Evolutionary conservation across 2,888 invertebrate genomes (phyloP).

Genomic region (Rhimphoctona megacephalus): DNA sequence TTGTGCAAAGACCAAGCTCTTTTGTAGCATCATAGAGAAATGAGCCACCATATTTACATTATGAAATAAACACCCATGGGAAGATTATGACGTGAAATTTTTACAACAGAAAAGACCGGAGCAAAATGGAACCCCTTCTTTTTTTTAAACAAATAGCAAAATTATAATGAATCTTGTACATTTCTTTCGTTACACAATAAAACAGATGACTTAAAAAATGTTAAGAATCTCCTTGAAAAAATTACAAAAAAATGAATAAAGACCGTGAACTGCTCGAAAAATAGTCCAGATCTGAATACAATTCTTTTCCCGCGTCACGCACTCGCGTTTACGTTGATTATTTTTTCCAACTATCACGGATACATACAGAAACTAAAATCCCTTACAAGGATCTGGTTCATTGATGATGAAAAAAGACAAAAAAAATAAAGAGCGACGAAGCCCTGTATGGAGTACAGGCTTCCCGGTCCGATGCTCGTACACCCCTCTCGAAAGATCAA

Average conservation of each 20-base stretch:
- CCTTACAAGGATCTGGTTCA: constrained; percentile 35
- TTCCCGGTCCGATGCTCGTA: constrained; percentile 50
- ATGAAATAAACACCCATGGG: constrained; percentile 71
- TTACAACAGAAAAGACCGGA: background rate
- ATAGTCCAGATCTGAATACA: background rate
- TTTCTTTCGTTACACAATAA: background rate
- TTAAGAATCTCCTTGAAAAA: background rate
- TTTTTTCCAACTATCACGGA: background rate
- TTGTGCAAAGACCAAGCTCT: constrained; percentile 77
- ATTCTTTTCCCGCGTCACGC: background rate
- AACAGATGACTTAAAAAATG: background rate
- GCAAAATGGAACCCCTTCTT: background rate
- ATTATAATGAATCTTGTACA: background rate
- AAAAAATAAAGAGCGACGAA: constrained; percentile 23
- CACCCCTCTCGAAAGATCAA: constrained; percentile 75
- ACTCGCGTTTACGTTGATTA: constrained; percentile 1
- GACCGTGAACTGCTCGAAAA: background rate
- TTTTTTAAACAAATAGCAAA: background rate
- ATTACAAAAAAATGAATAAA: background rate
- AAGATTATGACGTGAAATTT: constrained; percentile 58
- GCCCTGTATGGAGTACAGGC: constrained; percentile 29
- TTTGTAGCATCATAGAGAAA: constrained; percentile 52
- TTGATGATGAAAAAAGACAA: constrained; percentile 44
- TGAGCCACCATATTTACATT: constrained; percentile 73
- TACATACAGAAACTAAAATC: constrained; percentile 1